Evolutionary conservation across 2,797 vertebrate genomes (phyloP), one percentile per base, ranked within the genome.

Genomic region (Tangara arthus): DNA sequence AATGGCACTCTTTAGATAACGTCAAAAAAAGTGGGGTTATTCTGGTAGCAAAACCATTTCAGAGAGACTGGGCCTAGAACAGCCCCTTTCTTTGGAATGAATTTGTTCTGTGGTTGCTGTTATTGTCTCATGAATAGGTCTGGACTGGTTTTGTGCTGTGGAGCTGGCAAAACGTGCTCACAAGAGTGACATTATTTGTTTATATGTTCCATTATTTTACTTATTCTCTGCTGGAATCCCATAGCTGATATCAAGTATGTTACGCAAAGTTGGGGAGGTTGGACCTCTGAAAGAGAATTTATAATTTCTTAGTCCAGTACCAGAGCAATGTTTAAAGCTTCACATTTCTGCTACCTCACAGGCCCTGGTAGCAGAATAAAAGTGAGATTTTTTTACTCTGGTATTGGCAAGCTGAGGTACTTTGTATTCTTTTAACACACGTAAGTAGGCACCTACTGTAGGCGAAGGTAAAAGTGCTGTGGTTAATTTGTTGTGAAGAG

Each of bases 181-280:
- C 24, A 30, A 5, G 32, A 65, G 53, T 83, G 69, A 79, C 57
- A 27, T 63, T 57, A 15, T 49, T 61, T 60, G 34, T 79, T 68
- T 35, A 16, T 80, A 56, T 76, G 27, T 39, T 79, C 19, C 5
- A 24, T 73, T 88, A 42, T 61, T 76, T 95, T 15, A 66, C 24
- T 83, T 81, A 50, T 0, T 79, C 15, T 92, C 14, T 93, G 46
- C 32, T n/a, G 81, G 98, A 98, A 90, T 97, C 97, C 55, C 9
- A 1, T 82, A 98, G 97, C 76, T 98, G 98, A 98, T 19, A n/a
- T 52, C 2, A 11, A 13, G 35, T 32, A 32, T 0, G 0, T 42
- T 27, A 11, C 5, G n/a, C 9, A 24, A 8, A 44, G 7, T 55
- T 69, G 3, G 0, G 1, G n/a, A n/a, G 6, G 16, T 35, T 75